phyloP scores from a whole-genome alignment of 1,140 invertebrate genomes.

The Uloborus diversus region DNA sequence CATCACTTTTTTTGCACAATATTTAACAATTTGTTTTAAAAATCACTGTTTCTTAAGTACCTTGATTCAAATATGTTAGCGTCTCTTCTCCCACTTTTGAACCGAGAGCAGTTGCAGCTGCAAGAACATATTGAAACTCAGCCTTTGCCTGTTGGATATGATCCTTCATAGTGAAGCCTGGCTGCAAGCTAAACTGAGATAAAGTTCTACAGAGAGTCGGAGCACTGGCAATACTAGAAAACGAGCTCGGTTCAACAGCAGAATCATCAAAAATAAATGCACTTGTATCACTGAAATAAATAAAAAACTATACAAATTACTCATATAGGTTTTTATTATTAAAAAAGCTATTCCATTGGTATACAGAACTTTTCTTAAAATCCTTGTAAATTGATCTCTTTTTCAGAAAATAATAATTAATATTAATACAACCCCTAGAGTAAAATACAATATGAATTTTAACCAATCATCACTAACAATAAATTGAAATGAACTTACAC shows the following conservation, averaged over 20 bases:
- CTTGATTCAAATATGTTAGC: slow-evolving; percentile 94
- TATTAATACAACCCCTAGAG: no score
- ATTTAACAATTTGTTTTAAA: no score
- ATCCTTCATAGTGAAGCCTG: slow-evolving; percentile 34
- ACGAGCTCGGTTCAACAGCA: background rate
- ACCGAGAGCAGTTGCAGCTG: slow-evolving; percentile 93
- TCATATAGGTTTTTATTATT: no score
- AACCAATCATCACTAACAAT: no score
- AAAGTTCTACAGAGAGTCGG: background rate
- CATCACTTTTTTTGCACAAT: no score
- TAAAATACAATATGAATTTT: no score
- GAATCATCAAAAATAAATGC: background rate
- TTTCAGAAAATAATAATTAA: no score
- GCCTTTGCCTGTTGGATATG: background rate
- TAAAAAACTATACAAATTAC: background rate
- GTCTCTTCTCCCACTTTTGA: slow-evolving; percentile 96
- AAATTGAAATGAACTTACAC: no score
- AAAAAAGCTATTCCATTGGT: no score
- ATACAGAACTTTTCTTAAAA: no score
- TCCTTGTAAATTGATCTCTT: no score
- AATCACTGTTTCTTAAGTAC: no score
- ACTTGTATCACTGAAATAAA: background rate
- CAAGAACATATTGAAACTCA: slow-evolving; percentile 90
- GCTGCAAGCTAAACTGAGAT: slow-evolving; percentile 7
- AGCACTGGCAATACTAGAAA: background rate